Evolutionary conservation across 1,140 invertebrate species (phyloP).

Genomic region (Zophobas morio): DNA sequence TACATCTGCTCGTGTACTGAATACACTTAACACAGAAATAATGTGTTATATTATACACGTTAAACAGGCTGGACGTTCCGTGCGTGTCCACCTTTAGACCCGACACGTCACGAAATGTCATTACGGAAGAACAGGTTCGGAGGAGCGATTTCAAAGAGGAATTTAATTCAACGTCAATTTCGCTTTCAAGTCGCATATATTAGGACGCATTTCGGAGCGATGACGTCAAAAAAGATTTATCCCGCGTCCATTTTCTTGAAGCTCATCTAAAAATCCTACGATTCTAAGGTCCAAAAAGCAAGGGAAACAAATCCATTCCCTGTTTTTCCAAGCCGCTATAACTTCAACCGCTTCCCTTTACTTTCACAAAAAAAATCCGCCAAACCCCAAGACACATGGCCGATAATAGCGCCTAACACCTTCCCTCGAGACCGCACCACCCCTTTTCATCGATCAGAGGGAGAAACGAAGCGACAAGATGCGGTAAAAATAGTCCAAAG

Average conservation of each 20-base stretch:
- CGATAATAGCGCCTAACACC: slow-evolving; percentile 14
- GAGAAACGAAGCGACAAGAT: slow-evolving; percentile 25
- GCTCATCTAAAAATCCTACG: too few species aligned
- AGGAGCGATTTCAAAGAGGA: not conserved
- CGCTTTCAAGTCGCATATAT: not conserved
- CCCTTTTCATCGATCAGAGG: slow-evolving; percentile 34
- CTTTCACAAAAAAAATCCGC: not conserved
- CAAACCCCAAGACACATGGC: slow-evolving; percentile 15
- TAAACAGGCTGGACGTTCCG: not conserved
- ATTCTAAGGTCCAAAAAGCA: too few species aligned
- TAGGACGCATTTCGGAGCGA: not conserved
- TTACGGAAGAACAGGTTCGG: not conserved
- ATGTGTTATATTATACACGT: too few species aligned
- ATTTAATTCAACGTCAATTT: slow-evolving; percentile 10
- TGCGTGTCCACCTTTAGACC: not conserved
- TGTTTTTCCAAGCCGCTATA: not conserved
- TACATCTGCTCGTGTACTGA: too few species aligned
- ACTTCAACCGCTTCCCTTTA: not conserved
- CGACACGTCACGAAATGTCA: slow-evolving; percentile 5
- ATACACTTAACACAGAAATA: too few species aligned
- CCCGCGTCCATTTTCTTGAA: too few species aligned
- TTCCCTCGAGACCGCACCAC: slow-evolving; percentile 6
- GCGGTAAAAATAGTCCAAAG: slow-evolving; percentile 28
- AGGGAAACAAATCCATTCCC: too few species aligned
- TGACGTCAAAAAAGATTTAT: too few species aligned